Conservation (phyloP, 2,113 vertebrate species). For the Tonatia bakeri region DNA sequence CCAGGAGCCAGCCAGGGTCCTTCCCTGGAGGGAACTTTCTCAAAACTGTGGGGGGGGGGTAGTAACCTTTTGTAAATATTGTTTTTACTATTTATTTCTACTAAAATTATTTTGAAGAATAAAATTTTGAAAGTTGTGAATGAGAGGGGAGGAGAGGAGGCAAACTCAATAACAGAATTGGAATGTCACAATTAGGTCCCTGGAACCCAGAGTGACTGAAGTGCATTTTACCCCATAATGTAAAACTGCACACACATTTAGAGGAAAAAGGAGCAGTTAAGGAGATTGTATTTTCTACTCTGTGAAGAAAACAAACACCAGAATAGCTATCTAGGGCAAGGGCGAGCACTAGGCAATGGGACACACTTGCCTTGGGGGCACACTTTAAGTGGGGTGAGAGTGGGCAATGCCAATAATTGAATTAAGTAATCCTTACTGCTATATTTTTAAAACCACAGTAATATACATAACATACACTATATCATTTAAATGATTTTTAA, state of each 20-base stretch:
- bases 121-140: neutral
- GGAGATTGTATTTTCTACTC: neutral
- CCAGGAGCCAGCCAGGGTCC: neutral
- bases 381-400: neutral
- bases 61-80: neutral
- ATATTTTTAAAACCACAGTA: neutral
- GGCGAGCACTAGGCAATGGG: rapidly evolving
- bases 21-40: neutral
- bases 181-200: neutral
- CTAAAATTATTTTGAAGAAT: neutral
- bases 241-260: neutral
- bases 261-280: neutral
- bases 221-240: neutral
- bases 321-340: neutral
- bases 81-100: neutral
- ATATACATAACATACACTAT: neutral
- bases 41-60: neutral
- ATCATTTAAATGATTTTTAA: neutral
- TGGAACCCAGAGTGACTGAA: neutral
- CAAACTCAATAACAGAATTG: neutral
- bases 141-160: neutral
- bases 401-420: neutral
- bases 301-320: neutral
- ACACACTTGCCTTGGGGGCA: rapidly evolving
- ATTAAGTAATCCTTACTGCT: neutral